Conservation (phyloP, 2,113 vertebrate species). For the Pelusios castaneus region DNA sequence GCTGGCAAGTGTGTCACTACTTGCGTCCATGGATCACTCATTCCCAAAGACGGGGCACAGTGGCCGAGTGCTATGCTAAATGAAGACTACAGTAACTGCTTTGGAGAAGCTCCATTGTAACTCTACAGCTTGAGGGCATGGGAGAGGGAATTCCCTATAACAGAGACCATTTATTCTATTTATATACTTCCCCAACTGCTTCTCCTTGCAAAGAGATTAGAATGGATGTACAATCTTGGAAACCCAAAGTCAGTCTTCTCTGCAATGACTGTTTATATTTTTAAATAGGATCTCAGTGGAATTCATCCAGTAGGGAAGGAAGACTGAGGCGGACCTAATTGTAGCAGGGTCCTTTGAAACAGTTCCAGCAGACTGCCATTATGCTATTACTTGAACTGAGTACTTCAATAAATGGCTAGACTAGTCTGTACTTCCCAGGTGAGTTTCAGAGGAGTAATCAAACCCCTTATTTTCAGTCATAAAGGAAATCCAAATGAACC, state of each 20-base stretch:
- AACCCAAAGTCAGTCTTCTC: accelerated
- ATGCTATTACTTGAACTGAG: constrained; percentile 9
- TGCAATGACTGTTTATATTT: background rate
- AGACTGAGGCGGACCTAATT: background rate
- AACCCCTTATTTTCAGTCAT: constrained; percentile 29
- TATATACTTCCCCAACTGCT: background rate
- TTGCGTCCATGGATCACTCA: background rate
- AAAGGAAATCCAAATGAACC: constrained; percentile 57
- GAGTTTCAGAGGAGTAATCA: constrained; percentile 61
- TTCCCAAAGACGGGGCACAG: background rate
- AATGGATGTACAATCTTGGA: background rate
- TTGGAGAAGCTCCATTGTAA: background rate
- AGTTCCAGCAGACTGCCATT: constrained; percentile 40
- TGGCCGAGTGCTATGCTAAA: accelerated
- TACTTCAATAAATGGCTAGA: constrained; percentile 21
- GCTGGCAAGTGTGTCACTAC: background rate
- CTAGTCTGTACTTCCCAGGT: constrained; percentile 54
- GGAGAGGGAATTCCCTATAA: background rate
- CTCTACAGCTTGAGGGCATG: accelerated
- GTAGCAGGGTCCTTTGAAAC: constrained; percentile 13
- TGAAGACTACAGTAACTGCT: background rate
- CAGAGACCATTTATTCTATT: background rate
- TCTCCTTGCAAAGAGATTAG: background rate
- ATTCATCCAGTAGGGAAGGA: background rate
- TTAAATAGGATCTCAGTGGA: background rate